Base-by-base conservation (phyloP, 2,113 vertebrate species). In the Chauna torquata region DNA sequence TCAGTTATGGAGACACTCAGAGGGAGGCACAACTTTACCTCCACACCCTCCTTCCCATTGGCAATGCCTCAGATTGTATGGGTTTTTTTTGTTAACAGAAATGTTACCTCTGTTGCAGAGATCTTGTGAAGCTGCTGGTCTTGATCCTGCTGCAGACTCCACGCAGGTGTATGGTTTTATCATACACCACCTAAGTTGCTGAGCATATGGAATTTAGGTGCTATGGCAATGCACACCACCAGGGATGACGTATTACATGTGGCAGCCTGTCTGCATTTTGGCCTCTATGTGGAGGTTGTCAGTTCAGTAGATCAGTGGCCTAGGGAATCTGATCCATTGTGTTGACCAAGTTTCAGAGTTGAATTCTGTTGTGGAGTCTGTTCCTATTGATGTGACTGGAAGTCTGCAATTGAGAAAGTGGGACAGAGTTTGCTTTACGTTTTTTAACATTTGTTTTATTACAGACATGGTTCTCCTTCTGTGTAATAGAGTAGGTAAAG, bases 191-290 rank as follows among this genome's bases (percentile, higher is more conserved):
- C 68, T 44, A 47, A 75, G 30, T 36, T 85, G 57, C 66, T 55
- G 30, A 54, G 40, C 27, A 9, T 57, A 82, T 45, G 7, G 47
- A 65, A 17, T 32, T 47, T 36, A 57, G 49, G 19, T 12, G 1
- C 44, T 38, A 40, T 42, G 47, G 49, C 58, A 52, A 2, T 57
- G 34, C 30, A 18, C 38, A 38, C 30, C 20, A 2, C 8, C 16
- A 7, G 18, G 19, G 24, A 1, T 0, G 6, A 25, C 8, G 40
- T 49, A 30, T 25, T 72, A 47, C 17, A 23, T 0, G 0, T 30
- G 44, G 12, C 59, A 13, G 40, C 64, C 18, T 44, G 38, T 32
- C 81, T 84, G 32, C 20, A 0, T 59, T 58, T 82, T 44, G 25
- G 19, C 12, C 38, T 52, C 32, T 20, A 3, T 11, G 24, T 9